These are phyloP conservation scores for Ageneiosus marmoratus DNA, from an alignment of 2,113 vertebrate species.

Conservation along the genomic window DNA sequence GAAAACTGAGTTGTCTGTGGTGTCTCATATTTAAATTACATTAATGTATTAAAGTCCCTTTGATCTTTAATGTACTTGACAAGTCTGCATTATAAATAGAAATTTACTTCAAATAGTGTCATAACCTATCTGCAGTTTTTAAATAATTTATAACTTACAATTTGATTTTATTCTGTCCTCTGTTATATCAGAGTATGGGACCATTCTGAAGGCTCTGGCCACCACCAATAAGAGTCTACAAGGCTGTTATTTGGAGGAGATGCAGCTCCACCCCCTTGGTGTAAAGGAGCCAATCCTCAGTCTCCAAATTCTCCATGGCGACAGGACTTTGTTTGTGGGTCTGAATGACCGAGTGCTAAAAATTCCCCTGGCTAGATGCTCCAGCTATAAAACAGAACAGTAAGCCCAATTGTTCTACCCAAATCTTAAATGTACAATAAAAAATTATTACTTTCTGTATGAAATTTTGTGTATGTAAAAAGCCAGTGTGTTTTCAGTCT, in stretches of 20 bases:
- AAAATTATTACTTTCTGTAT: background rate
- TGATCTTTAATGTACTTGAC: background rate
- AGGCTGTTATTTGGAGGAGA: slow-evolving; percentile 96
- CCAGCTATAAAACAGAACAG: slow-evolving; percentile 84
- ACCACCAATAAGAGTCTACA: slow-evolving; percentile 87
- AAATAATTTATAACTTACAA: slow-evolving; percentile 4
- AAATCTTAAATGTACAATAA: too few species aligned
- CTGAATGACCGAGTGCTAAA: slow-evolving; percentile 86
- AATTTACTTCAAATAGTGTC: background rate
- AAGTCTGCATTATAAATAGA: background rate
- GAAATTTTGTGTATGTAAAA: background rate
- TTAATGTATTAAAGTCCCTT: background rate
- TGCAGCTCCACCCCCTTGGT: slow-evolving; percentile 85
- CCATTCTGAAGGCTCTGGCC: slow-evolving; percentile 93
- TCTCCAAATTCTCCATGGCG: slow-evolving; percentile 92
- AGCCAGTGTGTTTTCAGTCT: background rate
- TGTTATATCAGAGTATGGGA: slow-evolving; percentile 84
- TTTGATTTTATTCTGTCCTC: slow-evolving; percentile 15
- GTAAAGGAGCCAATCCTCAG: slow-evolving; percentile 86
- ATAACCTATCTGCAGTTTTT: background rate
- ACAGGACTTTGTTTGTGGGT: slow-evolving; percentile 91
- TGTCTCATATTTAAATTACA: background rate
- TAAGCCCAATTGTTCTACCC: slow-evolving; percentile 68
- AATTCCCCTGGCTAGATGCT: slow-evolving; percentile 91
- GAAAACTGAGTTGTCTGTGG: background rate